Evolutionary conservation across 2,888 invertebrate species (phyloP).

Genomic region (Adelphocoris suturalis): DNA sequence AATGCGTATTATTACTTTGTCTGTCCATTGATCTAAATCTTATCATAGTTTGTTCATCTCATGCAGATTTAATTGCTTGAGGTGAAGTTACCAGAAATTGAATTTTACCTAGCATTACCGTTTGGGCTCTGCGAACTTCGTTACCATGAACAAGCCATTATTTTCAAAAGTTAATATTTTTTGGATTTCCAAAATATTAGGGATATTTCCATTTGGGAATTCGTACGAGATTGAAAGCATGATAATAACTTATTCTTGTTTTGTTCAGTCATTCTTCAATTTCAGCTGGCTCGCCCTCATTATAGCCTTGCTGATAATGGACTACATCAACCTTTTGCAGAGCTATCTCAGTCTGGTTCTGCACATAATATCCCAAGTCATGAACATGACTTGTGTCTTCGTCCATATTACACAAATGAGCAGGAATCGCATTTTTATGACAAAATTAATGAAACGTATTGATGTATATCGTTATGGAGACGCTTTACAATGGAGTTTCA

Average conservation of each 20-base stretch:
- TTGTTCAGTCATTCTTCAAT: neutral
- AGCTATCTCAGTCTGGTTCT: constrained; percentile 28
- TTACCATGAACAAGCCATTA: neutral
- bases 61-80: too few species aligned
- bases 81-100: too few species aligned
- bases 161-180: constrained; percentile 30
- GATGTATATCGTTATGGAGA: neutral
- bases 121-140: neutral
- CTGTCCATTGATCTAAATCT: too few species aligned
- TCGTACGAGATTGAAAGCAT: neutral
- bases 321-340: neutral
- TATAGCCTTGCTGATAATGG: neutral
- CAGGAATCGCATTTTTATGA: neutral
- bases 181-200: constrained; percentile 20
- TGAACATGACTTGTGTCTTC: constrained; percentile 18
- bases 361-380: constrained; percentile 10
- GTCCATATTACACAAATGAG: constrained; percentile 17
- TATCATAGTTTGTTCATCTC: too few species aligned
- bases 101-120: neutral
- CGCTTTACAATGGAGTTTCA: neutral
- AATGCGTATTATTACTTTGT: too few species aligned
- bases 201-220: constrained; percentile 31
- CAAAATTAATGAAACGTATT: neutral
- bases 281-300: constrained; percentile 3
- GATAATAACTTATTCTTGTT: neutral